Evolutionary conservation across 1,140 invertebrate species (phyloP).

Genomic region (Elysia chlorotica): DNA sequence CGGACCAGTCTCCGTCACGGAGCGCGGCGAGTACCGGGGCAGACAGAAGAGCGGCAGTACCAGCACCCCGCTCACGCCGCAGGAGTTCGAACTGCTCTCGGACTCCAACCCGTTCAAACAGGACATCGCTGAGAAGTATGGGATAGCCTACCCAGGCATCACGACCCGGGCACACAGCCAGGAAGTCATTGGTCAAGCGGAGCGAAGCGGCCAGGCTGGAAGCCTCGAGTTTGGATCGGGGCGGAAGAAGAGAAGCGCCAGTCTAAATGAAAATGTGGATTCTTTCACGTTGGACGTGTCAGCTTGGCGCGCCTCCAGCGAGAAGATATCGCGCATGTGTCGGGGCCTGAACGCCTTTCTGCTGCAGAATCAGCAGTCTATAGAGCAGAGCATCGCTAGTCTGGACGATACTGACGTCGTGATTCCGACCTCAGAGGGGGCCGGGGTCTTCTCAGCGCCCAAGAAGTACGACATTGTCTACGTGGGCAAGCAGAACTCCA

Average conservation of each 20-base stretch:
- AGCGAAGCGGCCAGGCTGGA: too few relatives aligned
- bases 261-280: too few relatives aligned
- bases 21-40: neutral
- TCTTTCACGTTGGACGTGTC: too few relatives aligned
- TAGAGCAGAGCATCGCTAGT: conserved; percentile 10
- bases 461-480: neutral
- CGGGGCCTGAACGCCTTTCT: conserved; percentile 2
- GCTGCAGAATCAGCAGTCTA: conserved; percentile 5
- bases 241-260: too few relatives aligned
- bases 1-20: neutral
- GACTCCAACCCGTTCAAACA: conserved; percentile 21
- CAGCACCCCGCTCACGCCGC: conserved; percentile 13
- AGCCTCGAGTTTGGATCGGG: too few relatives aligned
- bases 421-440: neutral
- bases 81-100: conserved; percentile 17
- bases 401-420: neutral
- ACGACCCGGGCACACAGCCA: neutral
- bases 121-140: conserved; percentile 22
- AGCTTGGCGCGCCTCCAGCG: too few relatives aligned
- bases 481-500: too few relatives aligned
- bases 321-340: too few relatives aligned
- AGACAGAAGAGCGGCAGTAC: neutral
- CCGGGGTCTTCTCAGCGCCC: neutral
- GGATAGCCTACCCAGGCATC: conserved; percentile 6
- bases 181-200: neutral